Base-by-base conservation (phyloP, 64 coral and sea anemone genomes). In the Hydrozoanthus tunicans region DNA sequence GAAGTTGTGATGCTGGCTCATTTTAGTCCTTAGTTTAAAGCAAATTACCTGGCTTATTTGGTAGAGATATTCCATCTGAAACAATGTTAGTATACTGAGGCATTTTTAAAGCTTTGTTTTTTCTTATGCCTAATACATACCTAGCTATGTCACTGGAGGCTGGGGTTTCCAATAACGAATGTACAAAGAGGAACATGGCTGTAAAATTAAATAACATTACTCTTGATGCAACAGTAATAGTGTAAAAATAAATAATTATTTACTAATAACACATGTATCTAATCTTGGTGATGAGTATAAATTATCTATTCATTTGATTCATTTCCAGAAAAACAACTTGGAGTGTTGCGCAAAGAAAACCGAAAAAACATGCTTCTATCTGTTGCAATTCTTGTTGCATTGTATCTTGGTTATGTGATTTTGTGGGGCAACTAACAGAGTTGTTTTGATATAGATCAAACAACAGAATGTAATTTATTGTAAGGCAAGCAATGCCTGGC, bases 311-410 rank as follows among this genome's bases (percentile, higher is more conserved):
- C 7, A 7, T 0, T 13, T 43, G 59, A 60, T 73, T 73, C 6
- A 32, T 12, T 76, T 76, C 13, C 69, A 88, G 84, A 73, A 74
- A 88, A 88, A 59, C 54, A 73, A 7, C 68, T 88, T 53, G 69
- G 54, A 61, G 59, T 54, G 32, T 73, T 88, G 59, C 84, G 23
- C n/a, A 88, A 88, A 74, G 84, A 88, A 60, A 88, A 88, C 56
- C 84, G 84, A 59, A 88, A 88, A 57, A 88, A 27, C 84, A 88
- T 88, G 84, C 54, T 88, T n/a, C 10, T 88, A 51, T 88, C 84
- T 74, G 56, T 88, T n/a, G 84, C 69, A 0, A 88, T 88, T 59
- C 70, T 88, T 9, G 84, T 74, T 2, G 84, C 69, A 73, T 15
- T 88, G 23, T 88, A 88, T 61, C 68, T 88, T n/a, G 55, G 69